A percentile compares a stretch with the other conserved stretches of the same genome.
These are phyloP conservation scores for Idaea biselata DNA, from an alignment of 2,888 invertebrate genomes.

Conservation along the genomic window DNA sequence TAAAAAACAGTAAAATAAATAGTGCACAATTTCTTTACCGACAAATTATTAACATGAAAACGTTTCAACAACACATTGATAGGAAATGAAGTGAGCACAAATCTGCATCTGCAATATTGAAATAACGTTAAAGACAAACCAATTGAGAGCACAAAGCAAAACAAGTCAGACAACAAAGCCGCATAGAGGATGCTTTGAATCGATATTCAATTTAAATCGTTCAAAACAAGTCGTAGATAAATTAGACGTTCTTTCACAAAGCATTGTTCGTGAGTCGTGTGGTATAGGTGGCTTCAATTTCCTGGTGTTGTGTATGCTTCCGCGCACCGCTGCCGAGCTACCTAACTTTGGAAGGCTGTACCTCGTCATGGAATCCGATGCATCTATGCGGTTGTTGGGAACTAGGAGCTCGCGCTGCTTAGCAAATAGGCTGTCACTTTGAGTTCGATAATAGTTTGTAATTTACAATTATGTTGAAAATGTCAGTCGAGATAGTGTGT, in stretches of 20 bases:
- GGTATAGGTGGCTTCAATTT: conserved; percentile 75
- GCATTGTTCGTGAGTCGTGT: conserved; percentile 66
- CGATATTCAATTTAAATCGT: conserved; percentile 76
- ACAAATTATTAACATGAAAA: conserved; percentile 7
- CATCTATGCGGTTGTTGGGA: conserved; percentile 55
- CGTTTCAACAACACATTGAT: not conserved
- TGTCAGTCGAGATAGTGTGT: too few relatives aligned
- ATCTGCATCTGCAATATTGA: conserved; percentile 25
- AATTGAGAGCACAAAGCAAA: conserved; percentile 27
- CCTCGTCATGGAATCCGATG: conserved; percentile 63
- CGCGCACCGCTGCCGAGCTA: conserved; percentile 58
- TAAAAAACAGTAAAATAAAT: too few relatives aligned
- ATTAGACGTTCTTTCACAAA: conserved; percentile 78
- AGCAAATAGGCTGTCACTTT: conserved; percentile 66
- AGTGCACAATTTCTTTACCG: too few relatives aligned
- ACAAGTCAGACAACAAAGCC: conserved; percentile 39
- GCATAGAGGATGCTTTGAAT: conserved; percentile 45
- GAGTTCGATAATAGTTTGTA: conserved; percentile 12
- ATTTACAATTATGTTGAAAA: not conserved
- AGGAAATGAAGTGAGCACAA: conserved; percentile 17
- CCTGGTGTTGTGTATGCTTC: conserved; percentile 63
- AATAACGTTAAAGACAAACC: conserved; percentile 26
- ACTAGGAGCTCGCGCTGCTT: conserved; percentile 32
- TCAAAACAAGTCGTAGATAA: conserved; percentile 71
- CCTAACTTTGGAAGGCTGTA: conserved; percentile 68